Evolutionary conservation across 2,113 vertebrate species (phyloP), one percentile per base, ranked within the genome.

Genomic region (Gracilinanus agilis): DNA sequence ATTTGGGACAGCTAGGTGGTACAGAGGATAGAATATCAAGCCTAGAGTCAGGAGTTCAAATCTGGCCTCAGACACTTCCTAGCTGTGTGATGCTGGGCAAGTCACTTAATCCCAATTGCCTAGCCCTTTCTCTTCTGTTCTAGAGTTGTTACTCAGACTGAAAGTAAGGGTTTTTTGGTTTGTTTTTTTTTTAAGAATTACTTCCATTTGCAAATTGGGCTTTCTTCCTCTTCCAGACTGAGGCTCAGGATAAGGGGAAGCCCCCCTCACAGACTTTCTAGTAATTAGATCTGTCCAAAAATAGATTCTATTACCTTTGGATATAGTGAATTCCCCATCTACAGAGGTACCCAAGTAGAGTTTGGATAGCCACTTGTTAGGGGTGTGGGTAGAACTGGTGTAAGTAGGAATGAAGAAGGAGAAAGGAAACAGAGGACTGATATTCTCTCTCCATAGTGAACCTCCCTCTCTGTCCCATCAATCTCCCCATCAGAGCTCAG

Each of bases 401-500:
- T n/a, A 75, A 75, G 16, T n/a, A 75, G 34, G 13, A 29, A 34
- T n/a, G 13, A n/a, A 67, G 13, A 61, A 13, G 16, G 16, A 34
- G 5, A n/a, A 75, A 75, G 55, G 55, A 56, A 24, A 24, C 24
- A 56, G 24, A 56, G 34, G 16, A 11, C n/a, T n/a, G 3, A 19
- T n/a, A n/a, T n/a, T 75, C 13, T 29, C 67, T n/a, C 34, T n/a
- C 4, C 19, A 40, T 9, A 83, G n/a, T n/a, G 40, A 83, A 83
- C 21, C n/a, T 23, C 67, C 67, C 3, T 40, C 67, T 83, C 67
- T 75, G 13, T 11, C 67, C n/a, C 67, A 40, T 23, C n/a, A 83
- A 2, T 13, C 95, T 95, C 90, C 95, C 90, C 7, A 19, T 94
- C 92, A 96, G 94, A 96, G 92, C 95, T 97, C 97, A 97, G 92